Evolutionary conservation across 2,113 vertebrate genomes (phyloP), one percentile per base, ranked within the genome.

Genomic region (Hippolais icterina): DNA sequence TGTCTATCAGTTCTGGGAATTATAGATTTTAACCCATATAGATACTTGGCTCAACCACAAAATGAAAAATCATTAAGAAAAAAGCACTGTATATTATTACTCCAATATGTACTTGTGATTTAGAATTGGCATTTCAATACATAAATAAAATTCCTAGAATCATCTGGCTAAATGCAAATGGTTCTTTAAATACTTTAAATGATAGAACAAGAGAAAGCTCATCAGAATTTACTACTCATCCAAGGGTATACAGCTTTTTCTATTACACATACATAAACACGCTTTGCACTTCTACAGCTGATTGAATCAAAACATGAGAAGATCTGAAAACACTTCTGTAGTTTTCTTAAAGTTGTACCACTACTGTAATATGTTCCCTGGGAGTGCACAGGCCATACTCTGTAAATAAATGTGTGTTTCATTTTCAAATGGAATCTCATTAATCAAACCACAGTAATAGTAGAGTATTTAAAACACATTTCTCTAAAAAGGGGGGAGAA

Each of bases 1-100:
- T 97, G 95, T 97, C 93, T 94, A 95, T 97, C 93, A 94, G 94
- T 97, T 97, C 96, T 98, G 85, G 88, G 93, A 97, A 94, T 97
- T 97, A 96, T 74, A 93, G 87, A 96, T 97, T 97, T 97, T 97
- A 97, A 97, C 89, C 92, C 94, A 89, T 96, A 97, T 93, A 96
- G 95, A 94, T 97, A 96, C 96, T 88, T 96, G 90, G 54, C 56
- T 97, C 86, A 92, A 79, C 61, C 76, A 63, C 97, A 98, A 94
- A 97, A 96, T 96, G 91, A 91, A 95, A 97, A 96, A 96, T 97
- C 92, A 92, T 93, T 96, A 96, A 92, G 94, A 76, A 87, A 95
- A 95, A 97, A 94, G 24, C 79, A 87, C 63, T 91, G 53, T 86
- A 35, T 93, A 65, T 94, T 97, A 97, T 94, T 95, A 88, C 72